Base-by-base conservation (phyloP, 2,888 invertebrate genomes). In the Noctua fimbriata region DNA sequence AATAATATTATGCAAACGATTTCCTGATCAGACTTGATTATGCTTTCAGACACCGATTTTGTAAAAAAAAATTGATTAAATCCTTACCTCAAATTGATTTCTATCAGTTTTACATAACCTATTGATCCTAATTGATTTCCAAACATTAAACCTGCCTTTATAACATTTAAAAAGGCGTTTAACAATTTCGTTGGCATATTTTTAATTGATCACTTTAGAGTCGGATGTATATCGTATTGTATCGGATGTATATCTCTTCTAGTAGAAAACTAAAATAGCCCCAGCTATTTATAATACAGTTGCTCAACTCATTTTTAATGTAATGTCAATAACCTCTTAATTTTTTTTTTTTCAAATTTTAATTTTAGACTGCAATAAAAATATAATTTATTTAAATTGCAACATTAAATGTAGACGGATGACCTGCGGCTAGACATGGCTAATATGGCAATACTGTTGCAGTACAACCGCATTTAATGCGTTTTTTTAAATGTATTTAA, bases 301-400 rank as follows among this genome's bases (percentile, higher is more conserved):
- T 9, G 73, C 58, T 49, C 21, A 24, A 71, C 32, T 67, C 0
- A 63, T 67, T 73, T 79, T 84, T 44, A 47, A 41, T 28, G 9
- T 10, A 63, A 71, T 72, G 78, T 78, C 73, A 82, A 79, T 72
- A 85, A 82, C 78, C 73, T 47, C n/a, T 44, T 52, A n/a, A 55
- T 65, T 24, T 28, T 28, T 16, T 28, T 41, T 28, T 16, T 28
- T 55, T 28, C 5, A 12, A 24, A 49, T 32, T 70, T 66, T 44
- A 32, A 63, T 63, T 60, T 81, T 9, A 0, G 21, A 60, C 16
- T 55, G 60, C 52, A 14, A 6, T 60, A 83, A 60, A 69, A 14
- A 32, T 9, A 66, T 60, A 85, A 81, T 81, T 85, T 73, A 76
- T 85, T 84, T 71, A 76, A 74, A 81, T 74, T 73, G 63, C 63